phyloP scores from a whole-genome alignment of 2,113 vertebrate genomes.

The Nyctibius bracteatus region DNA sequence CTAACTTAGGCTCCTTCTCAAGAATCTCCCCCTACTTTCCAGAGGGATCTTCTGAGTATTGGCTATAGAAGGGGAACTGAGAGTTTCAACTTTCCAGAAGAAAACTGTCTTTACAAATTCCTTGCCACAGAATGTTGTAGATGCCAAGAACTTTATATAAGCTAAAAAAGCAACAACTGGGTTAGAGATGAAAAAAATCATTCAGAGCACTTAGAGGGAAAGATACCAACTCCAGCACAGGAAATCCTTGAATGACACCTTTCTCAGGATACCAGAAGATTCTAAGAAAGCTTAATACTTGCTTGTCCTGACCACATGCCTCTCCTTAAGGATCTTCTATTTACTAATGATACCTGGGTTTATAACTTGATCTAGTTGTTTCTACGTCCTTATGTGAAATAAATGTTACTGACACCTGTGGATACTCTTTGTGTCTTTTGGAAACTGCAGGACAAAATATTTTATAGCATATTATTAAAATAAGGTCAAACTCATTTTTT shows the following conservation, averaged over 20 bases:
- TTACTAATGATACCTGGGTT: background rate
- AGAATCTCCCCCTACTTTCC: background rate
- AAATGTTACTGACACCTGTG: background rate
- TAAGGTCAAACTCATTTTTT: background rate
- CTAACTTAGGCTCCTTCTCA: background rate
- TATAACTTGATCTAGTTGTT: background rate
- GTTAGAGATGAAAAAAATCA: background rate
- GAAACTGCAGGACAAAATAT: background rate
- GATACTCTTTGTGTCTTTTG: background rate
- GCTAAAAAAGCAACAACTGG: background rate
- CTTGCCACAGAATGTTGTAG: background rate
- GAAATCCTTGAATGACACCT: background rate
- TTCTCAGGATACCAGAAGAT: background rate
- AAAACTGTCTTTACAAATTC: background rate
- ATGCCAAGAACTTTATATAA: fast-evolving
- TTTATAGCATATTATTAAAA: background rate
- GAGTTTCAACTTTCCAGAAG: background rate
- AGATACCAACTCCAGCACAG: background rate
- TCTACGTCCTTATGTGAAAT: background rate
- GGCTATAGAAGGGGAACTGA: background rate
- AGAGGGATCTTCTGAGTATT: fast-evolving
- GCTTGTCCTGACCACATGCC: background rate
- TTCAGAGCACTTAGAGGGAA: background rate
- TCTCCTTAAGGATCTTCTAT: background rate
- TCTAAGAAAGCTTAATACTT: background rate